Percentiles rank a stretch among this genome's conserved stretches.
These are phyloP conservation scores for Dermolepida albohirtum DNA, from an alignment of 2,888 invertebrate genomes.

Conservation along the genomic window DNA sequence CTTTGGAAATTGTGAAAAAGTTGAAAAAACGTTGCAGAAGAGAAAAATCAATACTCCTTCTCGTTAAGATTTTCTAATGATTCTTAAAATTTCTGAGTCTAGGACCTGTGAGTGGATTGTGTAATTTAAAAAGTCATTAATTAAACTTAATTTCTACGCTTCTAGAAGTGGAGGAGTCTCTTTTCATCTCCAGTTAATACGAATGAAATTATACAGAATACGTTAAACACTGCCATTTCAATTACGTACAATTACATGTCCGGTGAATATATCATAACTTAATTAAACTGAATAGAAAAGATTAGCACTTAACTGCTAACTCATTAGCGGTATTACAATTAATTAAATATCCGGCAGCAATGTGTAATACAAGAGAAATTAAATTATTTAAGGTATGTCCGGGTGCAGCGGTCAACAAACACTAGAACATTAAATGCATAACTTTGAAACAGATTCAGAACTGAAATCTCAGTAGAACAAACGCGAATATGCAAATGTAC, in stretches of 20 bases:
- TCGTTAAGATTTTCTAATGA: neutral
- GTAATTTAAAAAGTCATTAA: constrained; percentile 17
- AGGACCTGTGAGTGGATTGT: neutral
- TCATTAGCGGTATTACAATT: constrained; percentile 30
- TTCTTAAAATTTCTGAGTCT: neutral
- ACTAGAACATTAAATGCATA: constrained; percentile 27
- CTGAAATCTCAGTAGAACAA: constrained; percentile 13
- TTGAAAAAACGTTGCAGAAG: no score
- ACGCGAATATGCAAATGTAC: constrained; percentile 9
- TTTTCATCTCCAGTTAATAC: constrained; percentile 1
- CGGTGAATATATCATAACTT: constrained; percentile 20
- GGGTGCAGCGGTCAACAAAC: constrained; percentile 22
- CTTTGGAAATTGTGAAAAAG: no score
- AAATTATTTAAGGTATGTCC: constrained; percentile 27
- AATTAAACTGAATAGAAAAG: constrained; percentile 26
- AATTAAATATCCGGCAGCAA: constrained; percentile 14
- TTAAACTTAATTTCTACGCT: constrained; percentile 8
- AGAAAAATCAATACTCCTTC: neutral
- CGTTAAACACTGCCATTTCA: constrained; percentile 12
- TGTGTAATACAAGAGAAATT: constrained; percentile 10
- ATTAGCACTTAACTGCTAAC: constrained; percentile 15
- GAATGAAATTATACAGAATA: neutral
- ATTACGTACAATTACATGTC: constrained; percentile 24
- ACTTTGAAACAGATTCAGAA: constrained; percentile 35
- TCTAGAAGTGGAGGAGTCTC: neutral